phyloP scores from a whole-genome alignment of 2,888 invertebrate species.

The Cotesia congregata region DNA sequence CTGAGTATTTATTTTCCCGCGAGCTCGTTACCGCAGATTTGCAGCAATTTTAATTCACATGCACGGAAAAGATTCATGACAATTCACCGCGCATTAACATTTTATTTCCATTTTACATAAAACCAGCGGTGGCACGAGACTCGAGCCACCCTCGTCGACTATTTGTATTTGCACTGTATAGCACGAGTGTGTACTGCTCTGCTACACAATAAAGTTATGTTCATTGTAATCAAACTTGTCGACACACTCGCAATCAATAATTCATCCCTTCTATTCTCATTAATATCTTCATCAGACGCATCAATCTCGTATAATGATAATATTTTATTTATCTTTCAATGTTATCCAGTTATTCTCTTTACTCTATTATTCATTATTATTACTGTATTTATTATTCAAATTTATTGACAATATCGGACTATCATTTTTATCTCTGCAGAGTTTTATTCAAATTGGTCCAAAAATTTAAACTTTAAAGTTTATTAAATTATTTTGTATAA shows the following conservation, averaged over 20 bases:
- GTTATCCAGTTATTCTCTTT: too few species aligned
- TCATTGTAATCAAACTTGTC: constrained; percentile 2
- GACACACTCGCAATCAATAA: not conserved
- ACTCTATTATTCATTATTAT: too few species aligned
- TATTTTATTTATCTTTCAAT: too few species aligned
- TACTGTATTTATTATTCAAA: too few species aligned
- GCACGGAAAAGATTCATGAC: constrained; percentile 21
- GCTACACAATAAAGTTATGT: constrained; percentile 2
- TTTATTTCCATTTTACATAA: constrained; percentile 27
- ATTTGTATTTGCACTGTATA: not conserved
- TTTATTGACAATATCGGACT: too few species aligned
- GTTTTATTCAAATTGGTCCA: too few species aligned
- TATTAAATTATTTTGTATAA: too few species aligned
- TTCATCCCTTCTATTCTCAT: not conserved
- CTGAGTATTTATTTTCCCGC: not conserved
- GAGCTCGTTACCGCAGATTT: constrained; percentile 28
- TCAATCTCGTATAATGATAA: not conserved
- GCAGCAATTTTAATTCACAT: constrained; percentile 24
- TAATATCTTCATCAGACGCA: not conserved
- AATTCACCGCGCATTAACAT: constrained; percentile 9
- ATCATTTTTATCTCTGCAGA: too few species aligned
- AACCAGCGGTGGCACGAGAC: not conserved
- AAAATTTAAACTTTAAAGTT: too few species aligned
- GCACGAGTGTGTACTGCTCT: not conserved
- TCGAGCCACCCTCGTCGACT: not conserved